Evolutionary conservation across 2,797 vertebrate species (phyloP), one percentile per base, ranked within the genome.

Genomic region (Siniperca obscura): DNA sequence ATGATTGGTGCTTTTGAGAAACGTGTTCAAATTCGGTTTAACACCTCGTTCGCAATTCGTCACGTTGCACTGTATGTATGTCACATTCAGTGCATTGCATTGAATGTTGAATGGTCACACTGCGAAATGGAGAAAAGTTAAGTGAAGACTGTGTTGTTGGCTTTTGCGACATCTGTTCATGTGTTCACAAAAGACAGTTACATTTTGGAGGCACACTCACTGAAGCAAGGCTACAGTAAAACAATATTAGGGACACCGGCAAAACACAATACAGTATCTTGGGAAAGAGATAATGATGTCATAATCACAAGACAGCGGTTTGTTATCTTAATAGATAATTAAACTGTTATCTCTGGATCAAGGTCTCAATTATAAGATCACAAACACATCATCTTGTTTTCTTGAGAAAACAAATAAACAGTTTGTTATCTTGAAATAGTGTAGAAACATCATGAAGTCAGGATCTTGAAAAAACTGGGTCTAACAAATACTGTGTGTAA

Each of bases 271-370:
- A 2, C 25, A 9, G 50, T 27, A 52, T 70, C 3, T 17, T 14
- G 40, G 17, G 44, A 82, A 52, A 55, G 68, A 77, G 44, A n/a
- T 60, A 67, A 53, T 30, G 5, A 72, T 30, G 48, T 16, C 30
- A 21, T 76, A 21, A 19, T 48, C 46, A 34, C n/a, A 64, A 38
- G 13, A 46, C 27, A 62, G 19, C 11, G 1, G 14, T 50, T 12
- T 65, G 4, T 70, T 36, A 30, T 80, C 25, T 46, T 30, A 25
- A 42, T 4, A 13, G 44, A 64, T 67, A 5, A 71, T 25, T 5
- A 14, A 46, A 56, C 10, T 22, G 11, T 48, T 27, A 30, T 76
- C 48, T 56, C n/a, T 40, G 66, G 36, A 61, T 65, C 71, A 46
- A 36, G 21, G 52, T 66, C 27, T 66, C 36, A 60, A 25, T 71